Evolutionary conservation across 2,888 invertebrate genomes (phyloP).

Genomic region (Mermis nigrescens): DNA sequence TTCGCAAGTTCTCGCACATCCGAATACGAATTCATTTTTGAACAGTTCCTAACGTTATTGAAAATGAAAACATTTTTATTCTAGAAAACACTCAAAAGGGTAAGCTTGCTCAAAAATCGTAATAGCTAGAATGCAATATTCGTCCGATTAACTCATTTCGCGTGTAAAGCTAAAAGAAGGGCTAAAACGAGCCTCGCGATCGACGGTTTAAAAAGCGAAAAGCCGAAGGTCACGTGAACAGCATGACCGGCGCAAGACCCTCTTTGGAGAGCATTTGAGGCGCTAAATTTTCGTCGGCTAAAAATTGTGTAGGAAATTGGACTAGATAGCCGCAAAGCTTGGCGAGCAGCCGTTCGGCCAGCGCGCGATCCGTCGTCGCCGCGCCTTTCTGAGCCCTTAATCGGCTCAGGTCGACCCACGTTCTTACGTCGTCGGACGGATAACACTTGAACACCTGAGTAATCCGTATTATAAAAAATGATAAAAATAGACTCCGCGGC

Average conservation of each 20-base stretch:
- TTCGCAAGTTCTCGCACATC: too few species aligned
- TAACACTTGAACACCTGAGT: slow-evolving; percentile 63
- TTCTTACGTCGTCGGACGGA: slow-evolving; percentile 60
- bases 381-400: slow-evolving; percentile 58
- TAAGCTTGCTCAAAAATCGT: too few species aligned
- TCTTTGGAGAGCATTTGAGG: slow-evolving; percentile 67
- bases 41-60: too few species aligned
- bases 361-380: slow-evolving; percentile 40
- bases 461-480: slow-evolving; percentile 1
- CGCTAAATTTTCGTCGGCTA: slow-evolving; percentile 62
- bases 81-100: too few species aligned
- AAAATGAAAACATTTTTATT: too few species aligned
- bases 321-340: slow-evolving; percentile 58
- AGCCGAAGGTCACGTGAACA: slow-evolving; percentile 66
- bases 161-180: too few species aligned
- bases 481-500: neutral
- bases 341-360: slow-evolving; percentile 22
- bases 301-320: slow-evolving; percentile 65
- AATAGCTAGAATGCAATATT: too few species aligned
- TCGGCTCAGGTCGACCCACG: slow-evolving; percentile 51
- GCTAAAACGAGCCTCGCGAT: too few species aligned
- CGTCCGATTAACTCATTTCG: too few species aligned
- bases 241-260: slow-evolving; percentile 68
- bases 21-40: too few species aligned
- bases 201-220: too few species aligned